phyloP scores from a whole-genome alignment of 1,140 invertebrate species.

The Heliconius eleuchia region DNA sequence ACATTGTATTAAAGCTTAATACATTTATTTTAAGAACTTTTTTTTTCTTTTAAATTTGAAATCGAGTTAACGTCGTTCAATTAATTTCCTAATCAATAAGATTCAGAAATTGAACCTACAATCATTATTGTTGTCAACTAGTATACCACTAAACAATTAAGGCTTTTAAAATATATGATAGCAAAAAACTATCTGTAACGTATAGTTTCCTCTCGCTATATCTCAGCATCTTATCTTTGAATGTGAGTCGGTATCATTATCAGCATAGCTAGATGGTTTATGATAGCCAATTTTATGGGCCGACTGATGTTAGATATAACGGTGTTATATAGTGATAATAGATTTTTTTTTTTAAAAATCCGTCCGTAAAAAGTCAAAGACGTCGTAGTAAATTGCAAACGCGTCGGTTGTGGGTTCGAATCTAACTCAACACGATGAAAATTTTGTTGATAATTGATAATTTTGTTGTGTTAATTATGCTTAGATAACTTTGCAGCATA shows the following conservation, averaged over 20 bases:
- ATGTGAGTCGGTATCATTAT: background rate
- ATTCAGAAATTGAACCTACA: background rate
- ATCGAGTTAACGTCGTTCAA: too few species aligned
- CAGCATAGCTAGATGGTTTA: conserved; percentile 3
- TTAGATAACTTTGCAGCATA: background rate
- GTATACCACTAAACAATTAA: background rate
- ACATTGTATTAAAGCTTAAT: background rate
- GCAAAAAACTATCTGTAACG: background rate
- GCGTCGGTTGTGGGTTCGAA: too few species aligned
- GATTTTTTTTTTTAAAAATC: background rate
- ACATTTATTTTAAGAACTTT: too few species aligned
- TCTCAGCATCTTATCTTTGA: background rate
- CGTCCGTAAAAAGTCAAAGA: too few species aligned
- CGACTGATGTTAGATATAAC: background rate
- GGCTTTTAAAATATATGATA: conserved; percentile 1
- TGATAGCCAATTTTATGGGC: background rate
- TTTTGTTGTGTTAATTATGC: background rate
- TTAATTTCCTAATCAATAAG: too few species aligned
- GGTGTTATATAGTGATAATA: background rate
- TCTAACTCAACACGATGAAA: too few species aligned
- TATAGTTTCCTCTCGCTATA: conserved; percentile 1
- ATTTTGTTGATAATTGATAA: conserved; percentile 14
- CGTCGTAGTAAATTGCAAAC: too few species aligned
- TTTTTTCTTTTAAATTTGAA: too few species aligned
- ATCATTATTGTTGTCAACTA: background rate